Conservation (phyloP, 2,888 invertebrate genomes). For the Drosophila prostipennis region DNA sequence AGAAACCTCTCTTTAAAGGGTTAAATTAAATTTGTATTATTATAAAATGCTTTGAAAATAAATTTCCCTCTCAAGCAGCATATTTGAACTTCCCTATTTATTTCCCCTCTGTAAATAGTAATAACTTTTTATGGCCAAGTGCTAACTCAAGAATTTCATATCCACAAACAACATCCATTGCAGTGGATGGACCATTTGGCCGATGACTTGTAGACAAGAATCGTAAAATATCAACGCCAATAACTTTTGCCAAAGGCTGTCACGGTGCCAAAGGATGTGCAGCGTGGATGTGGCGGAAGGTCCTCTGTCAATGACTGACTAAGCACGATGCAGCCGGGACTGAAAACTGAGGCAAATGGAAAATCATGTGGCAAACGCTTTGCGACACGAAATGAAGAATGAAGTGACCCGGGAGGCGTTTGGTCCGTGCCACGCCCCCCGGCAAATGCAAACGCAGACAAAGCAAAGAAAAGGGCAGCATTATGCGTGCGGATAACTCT, state of each 20-base stretch:
- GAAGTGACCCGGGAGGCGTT: slow-evolving; percentile 14
- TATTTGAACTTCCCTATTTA: not conserved
- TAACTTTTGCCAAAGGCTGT: slow-evolving; percentile 52
- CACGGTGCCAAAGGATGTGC: slow-evolving; percentile 20
- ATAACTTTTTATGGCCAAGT: slow-evolving; percentile 25
- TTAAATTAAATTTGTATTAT: not conserved
- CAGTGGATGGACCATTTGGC: slow-evolving; percentile 46
- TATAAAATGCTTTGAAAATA: not conserved
- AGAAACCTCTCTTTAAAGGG: not conserved
- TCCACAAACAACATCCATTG: slow-evolving; percentile 37
- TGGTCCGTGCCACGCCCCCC: slow-evolving; percentile 14
- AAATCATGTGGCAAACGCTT: slow-evolving; percentile 29
- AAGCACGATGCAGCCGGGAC: slow-evolving; percentile 48
- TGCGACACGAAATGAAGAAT: slow-evolving; percentile 15
- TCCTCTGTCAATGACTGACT: slow-evolving; percentile 52
- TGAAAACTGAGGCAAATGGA: slow-evolving; percentile 4
- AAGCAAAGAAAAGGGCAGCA: slow-evolving; percentile 27
- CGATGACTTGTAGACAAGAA: slow-evolving; percentile 46
- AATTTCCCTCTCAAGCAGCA: not conserved
- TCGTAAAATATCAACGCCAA: slow-evolving; percentile 69
- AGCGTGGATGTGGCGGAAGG: not conserved
- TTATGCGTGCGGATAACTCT: slow-evolving; percentile 39
- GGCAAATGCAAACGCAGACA: slow-evolving; percentile 49
- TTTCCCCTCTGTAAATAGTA: slow-evolving; percentile 18
- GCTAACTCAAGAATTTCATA: slow-evolving; percentile 17